Evolutionary conservation across 2,797 vertebrate species (phyloP), one percentile per base, ranked within the genome.

Genomic region (Cynodonichthys magdalenae): DNA sequence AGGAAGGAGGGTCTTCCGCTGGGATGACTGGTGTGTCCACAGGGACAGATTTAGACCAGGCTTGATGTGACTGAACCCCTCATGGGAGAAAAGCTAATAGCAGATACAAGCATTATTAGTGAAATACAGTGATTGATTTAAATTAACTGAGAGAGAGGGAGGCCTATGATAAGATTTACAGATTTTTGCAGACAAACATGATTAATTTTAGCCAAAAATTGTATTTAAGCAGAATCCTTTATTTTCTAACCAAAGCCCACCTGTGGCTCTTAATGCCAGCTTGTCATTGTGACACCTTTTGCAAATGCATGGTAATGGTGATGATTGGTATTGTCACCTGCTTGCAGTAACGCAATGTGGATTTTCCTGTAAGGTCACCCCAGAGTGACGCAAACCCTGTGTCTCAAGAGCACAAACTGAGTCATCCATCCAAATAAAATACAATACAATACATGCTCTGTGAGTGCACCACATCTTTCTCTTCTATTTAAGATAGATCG

Each of bases 331-430:
- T 77, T 91, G 92, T 92, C 90, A 92, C 89, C 81, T 77, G 71
- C 75, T 58, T 65, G 58, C 46, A 89, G 84, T 86, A 81, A 85
- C 87, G 87, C 88, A 90, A 94, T 93, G 92, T 92, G 91, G 93
- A 93, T 89, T 92, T 93, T 93, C 93, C 92, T 93, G 93, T 91
- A 92, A 83, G 83, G 83, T 91, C 80, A 86, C 91, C 10, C 8
- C 71, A 59, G 69, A 83, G 88, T 92, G 92, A 91, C 90, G 87
- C 83, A 92, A 91, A 92, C 72, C 75, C 77, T 12, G 50, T 78
- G 80, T 89, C 82, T 90, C 85, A 90, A 90, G 75, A 83, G 86
- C 63, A 67, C 69, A 67, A 83, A 88, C 85, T 89, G 89, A 91
- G 81, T 92, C 90, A 93, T 90, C 84, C 70, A 66, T 77, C 77